Percentiles rank a stretch among this genome's conserved stretches.
phyloP scores from a whole-genome alignment of 2,888 invertebrate genomes.

The Sisyra terminalis region DNA sequence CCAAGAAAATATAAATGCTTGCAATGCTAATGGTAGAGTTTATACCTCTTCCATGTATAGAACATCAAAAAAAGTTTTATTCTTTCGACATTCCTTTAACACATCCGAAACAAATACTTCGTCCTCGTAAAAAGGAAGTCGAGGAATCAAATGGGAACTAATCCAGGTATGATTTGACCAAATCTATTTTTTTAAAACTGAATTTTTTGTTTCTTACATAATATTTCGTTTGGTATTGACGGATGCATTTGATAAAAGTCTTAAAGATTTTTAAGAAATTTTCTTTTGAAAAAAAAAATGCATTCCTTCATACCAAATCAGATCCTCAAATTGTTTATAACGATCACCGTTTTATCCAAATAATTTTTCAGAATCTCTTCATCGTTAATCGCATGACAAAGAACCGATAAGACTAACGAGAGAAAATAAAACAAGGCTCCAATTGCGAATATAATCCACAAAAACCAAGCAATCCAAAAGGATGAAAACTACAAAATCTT shows the following conservation, averaged over 20 bases:
- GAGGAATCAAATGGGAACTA: conserved; percentile 10
- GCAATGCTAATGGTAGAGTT: background rate
- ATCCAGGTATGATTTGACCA: conserved; percentile 16
- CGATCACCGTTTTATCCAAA: conserved; percentile 13
- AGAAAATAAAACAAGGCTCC: conserved; percentile 10
- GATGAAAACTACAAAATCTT: background rate
- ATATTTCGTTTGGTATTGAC: too few species aligned
- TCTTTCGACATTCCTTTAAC: conserved; percentile 11
- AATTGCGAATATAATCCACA: conserved; percentile 8
- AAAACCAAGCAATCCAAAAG: conserved; percentile 6
- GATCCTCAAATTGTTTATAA: too few species aligned
- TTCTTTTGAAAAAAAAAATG: too few species aligned
- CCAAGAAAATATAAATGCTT: too few species aligned
- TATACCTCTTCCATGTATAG: conserved; percentile 12
- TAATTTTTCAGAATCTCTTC: conserved; percentile 12
- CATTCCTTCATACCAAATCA: too few species aligned
- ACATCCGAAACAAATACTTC: conserved; percentile 9
- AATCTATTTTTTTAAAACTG: too few species aligned
- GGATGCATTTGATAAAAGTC: too few species aligned
- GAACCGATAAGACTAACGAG: conserved; percentile 11
- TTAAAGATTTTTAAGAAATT: too few species aligned
- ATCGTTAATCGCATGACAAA: conserved; percentile 12
- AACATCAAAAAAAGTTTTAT: conserved; percentile 11
- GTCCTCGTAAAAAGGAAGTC: conserved; percentile 6
- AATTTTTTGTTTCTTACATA: too few species aligned